These are phyloP conservation scores for Danionella dracula DNA, from an alignment of 2,797 vertebrate species.

Conservation along the genomic window DNA sequence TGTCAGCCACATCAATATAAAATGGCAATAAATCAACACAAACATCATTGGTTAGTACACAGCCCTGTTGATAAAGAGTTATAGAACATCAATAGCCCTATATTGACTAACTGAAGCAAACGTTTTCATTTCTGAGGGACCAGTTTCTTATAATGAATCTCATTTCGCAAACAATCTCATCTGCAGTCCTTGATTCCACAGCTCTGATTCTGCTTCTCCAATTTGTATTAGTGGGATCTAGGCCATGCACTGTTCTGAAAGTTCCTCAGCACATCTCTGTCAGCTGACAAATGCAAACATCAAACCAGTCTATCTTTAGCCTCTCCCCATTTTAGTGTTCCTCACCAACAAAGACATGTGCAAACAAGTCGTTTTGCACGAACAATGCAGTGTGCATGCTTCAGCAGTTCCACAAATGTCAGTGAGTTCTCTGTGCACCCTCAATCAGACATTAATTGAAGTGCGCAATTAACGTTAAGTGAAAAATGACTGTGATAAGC, in stretches of 20 bases:
- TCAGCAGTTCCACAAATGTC: not conserved
- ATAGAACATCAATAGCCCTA: not conserved
- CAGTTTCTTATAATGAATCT: not conserved
- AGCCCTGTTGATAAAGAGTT: too few species aligned
- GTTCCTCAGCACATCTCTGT: slow-evolving; percentile 1
- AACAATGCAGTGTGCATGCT: not conserved
- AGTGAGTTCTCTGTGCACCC: not conserved
- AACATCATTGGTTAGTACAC: too few species aligned
- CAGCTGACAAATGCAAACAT: slow-evolving; percentile 1
- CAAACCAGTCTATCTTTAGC: slow-evolving; percentile 10
- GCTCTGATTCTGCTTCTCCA: not conserved
- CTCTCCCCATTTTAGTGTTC: not conserved
- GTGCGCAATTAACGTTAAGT: slow-evolving; percentile 6
- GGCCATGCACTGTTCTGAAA: slow-evolving; percentile 10
- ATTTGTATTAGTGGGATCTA: slow-evolving; percentile 16
- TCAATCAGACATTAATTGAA: not conserved
- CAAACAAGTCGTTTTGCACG: slow-evolving; percentile 4
- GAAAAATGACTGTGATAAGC: not conserved
- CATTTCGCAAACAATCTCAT: not conserved
- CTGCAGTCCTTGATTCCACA: not conserved
- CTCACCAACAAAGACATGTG: not conserved
- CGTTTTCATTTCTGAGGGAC: not conserved
- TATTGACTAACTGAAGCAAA: not conserved
- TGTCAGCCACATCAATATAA: too few species aligned
- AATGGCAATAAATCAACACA: too few species aligned